Evolutionary conservation across 2,113 vertebrate genomes (phyloP).

Genomic region (Takifugu bimaculatus): DNA sequence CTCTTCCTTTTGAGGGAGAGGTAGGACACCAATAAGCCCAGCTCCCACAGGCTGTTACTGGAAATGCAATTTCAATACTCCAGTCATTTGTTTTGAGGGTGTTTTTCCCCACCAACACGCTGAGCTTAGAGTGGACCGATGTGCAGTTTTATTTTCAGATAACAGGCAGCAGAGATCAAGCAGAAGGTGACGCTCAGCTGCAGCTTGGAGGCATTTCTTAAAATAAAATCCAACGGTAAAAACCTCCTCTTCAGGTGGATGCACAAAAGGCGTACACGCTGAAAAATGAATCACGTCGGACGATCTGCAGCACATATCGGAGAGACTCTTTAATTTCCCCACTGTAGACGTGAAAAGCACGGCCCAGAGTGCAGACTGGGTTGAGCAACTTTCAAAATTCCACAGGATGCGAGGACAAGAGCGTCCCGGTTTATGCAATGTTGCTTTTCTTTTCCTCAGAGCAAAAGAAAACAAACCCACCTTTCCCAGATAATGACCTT

Average conservation of each 20-base stretch:
- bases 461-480: not conserved
- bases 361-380: too few relatives aligned
- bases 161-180: slow-evolving; percentile 19
- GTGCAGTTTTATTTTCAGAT: slow-evolving; percentile 22
- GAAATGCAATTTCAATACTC: slow-evolving; percentile 49
- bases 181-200: slow-evolving; percentile 1
- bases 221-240: slow-evolving; percentile 5
- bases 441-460: not conserved
- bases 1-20: slow-evolving; percentile 12
- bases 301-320: too few relatives aligned
- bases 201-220: slow-evolving; percentile 6
- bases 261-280: not conserved
- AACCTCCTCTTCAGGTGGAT: not conserved
- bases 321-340: too few relatives aligned
- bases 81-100: slow-evolving; percentile 49
- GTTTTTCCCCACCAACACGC: slow-evolving; percentile 20
- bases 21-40: slow-evolving; percentile 37
- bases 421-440: not conserved
- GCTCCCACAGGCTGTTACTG: slow-evolving; percentile 47
- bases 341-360: too few relatives aligned
- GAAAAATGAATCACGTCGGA: not conserved
- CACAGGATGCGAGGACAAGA: not conserved
- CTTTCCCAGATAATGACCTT: too few relatives aligned
- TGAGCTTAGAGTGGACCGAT: slow-evolving; percentile 29
- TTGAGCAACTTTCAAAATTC: not conserved